These are phyloP conservation scores for Hydrophis major DNA, from an alignment of 2,797 vertebrate genomes.

Conservation along the genomic window DNA sequence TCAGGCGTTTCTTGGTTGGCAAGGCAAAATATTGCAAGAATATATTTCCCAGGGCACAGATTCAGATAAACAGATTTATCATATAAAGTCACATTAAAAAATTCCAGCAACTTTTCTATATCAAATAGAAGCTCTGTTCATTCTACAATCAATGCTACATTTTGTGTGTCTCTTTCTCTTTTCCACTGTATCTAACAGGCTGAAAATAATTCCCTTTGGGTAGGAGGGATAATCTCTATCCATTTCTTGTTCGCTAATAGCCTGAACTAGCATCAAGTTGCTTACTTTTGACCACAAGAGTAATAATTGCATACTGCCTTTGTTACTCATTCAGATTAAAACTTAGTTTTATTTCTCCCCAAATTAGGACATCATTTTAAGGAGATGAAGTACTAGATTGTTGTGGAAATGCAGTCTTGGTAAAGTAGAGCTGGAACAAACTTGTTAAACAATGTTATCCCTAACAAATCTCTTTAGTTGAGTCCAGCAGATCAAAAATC, in stretches of 20 bases:
- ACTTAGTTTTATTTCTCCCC: not conserved
- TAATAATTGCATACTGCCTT: not conserved
- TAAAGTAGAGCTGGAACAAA: not conserved
- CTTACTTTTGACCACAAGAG: not conserved
- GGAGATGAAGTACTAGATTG: not conserved
- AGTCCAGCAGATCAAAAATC: not conserved
- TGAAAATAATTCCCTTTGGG: not conserved
- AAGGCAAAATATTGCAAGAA: not conserved
- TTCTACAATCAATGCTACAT: not conserved
- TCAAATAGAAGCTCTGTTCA: not conserved
- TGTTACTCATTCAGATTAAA: not conserved
- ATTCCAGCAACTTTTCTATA: not conserved
- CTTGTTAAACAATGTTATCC: too few relatives aligned
- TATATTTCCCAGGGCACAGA: not conserved
- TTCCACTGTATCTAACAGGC: not conserved
- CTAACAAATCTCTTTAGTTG: not conserved
- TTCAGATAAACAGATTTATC: not conserved
- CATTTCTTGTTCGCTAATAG: not conserved
- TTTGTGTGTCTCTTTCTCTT: not conserved
- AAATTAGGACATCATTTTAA: not conserved
- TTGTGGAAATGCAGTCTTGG: not conserved
- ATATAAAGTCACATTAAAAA: not conserved
- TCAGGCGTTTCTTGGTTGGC: not conserved
- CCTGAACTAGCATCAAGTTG: not conserved
- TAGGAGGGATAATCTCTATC: not conserved